Evolutionary conservation across 2,888 invertebrate species (phyloP), one percentile per base, ranked within the genome.

Genomic region (Habroteleia sp.): DNA sequence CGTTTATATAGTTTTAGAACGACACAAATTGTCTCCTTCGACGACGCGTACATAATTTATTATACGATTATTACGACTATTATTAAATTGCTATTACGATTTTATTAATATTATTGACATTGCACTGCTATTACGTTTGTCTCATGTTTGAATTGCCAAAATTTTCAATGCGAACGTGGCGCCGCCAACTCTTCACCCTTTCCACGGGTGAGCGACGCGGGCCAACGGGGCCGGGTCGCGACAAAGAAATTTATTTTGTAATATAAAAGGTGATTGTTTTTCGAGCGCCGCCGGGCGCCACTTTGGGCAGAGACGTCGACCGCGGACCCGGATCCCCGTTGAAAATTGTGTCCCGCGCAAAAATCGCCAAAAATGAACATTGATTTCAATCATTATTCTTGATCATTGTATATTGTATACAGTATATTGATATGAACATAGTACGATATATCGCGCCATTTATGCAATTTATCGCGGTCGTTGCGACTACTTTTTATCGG

Each of bases 121-220:
- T 79, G 77, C 72, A 54, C 17, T 17, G 69, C 74, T 73, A 77
- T 81, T 81, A 80, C 65, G 77, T 80, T 80, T 80, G 78, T 72
- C 75, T 77, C 63, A 42, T 71, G 75, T 80, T 80, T 83, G 78
- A 76, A 81, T 80, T 80, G 76, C 81, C 74, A 80, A 78, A 79
- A 68, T 68, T 58, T 60, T 66, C 77, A 76, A 62, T 58, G 74
- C 29, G 71, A 73, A 23, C 48, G 50, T 60, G 29, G 27, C 10
- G 25, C 31, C 13, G 27, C 33, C 11, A 42, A 48, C 46, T 35
- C 46, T 66, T 54, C 56, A 56, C 39, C 54, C 48, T 39, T 7
- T 48, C 56, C 54, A 66, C 54, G 50, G 31, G 10, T 8, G 5
- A 48, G 1, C 29, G 10, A n/a, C n/a, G 3, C n/a, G 13, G 25